Percentiles rank a stretch among this genome's conserved stretches.
phyloP scores from a whole-genome alignment of 1,140 invertebrate genomes.

The Ceratitis capitata region DNA sequence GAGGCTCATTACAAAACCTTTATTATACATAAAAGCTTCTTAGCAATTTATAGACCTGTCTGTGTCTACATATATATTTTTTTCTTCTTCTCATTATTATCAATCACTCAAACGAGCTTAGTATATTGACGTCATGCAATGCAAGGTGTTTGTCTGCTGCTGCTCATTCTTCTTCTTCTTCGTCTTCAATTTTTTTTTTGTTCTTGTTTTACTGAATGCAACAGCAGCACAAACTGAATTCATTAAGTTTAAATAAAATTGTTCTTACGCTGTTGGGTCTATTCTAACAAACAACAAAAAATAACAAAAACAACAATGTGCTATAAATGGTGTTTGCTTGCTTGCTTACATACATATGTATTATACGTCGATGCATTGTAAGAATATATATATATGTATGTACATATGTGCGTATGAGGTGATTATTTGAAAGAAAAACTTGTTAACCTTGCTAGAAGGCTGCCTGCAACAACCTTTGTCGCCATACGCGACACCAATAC shows the following conservation, averaged over 20 bases:
- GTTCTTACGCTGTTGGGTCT: background rate
- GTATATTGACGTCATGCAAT: background rate
- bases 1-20: background rate
- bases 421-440: too few relatives aligned
- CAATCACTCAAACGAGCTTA: background rate
- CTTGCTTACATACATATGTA: background rate
- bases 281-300: background rate
- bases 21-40: background rate
- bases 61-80: background rate
- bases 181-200: background rate
- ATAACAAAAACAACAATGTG: background rate
- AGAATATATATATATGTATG: background rate
- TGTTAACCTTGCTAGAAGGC: constrained; percentile 30
- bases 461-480: background rate
- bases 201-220: background rate
- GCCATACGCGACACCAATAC: background rate
- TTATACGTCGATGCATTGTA: too few relatives aligned
- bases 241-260: background rate
- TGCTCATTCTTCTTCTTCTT: background rate
- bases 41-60: background rate
- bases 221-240: background rate
- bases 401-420: background rate
- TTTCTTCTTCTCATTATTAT: too few relatives aligned
- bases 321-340: background rate
- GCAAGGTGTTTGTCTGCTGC: too few relatives aligned